Evolutionary conservation across 2,888 invertebrate genomes (phyloP).

Genomic region (Limnephilus auricula): DNA sequence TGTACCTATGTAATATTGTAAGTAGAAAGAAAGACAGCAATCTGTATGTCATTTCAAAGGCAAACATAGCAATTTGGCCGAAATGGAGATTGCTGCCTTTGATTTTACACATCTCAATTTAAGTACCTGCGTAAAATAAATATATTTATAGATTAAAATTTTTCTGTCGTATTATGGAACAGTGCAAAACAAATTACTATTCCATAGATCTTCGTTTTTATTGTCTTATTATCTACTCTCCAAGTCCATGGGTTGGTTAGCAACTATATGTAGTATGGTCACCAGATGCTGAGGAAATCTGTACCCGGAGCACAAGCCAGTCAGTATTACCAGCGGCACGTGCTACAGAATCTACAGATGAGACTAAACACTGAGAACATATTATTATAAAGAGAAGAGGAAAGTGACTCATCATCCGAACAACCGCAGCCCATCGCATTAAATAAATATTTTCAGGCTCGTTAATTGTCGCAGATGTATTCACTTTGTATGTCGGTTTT

Average conservation of each 20-base stretch:
- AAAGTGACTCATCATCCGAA: constrained; percentile 24
- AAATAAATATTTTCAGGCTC: constrained; percentile 29
- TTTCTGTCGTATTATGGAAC: too few species aligned
- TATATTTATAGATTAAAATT: too few species aligned
- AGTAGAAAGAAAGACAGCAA: too few species aligned
- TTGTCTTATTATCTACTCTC: background rate
- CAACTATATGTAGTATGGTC: constrained; percentile 23
- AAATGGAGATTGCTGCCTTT: too few species aligned
- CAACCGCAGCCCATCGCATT: constrained; percentile 1
- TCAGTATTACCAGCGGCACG: constrained; percentile 15
- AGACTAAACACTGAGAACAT: constrained; percentile 19
- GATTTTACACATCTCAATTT: too few species aligned
- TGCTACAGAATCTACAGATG: constrained; percentile 12
- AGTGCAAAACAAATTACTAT: too few species aligned
- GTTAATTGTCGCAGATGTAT: constrained; percentile 38
- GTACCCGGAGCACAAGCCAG: background rate
- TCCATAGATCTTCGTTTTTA: background rate
- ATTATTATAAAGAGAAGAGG: too few species aligned
- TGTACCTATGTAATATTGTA: too few species aligned
- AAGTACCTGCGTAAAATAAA: too few species aligned
- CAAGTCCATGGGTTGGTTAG: background rate
- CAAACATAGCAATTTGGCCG: too few species aligned
- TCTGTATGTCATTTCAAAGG: too few species aligned
- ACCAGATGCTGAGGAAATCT: constrained; percentile 53
- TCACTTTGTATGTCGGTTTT: background rate